Base-by-base conservation (phyloP, 1,140 invertebrate genomes). In the Drosophila subobscura region DNA sequence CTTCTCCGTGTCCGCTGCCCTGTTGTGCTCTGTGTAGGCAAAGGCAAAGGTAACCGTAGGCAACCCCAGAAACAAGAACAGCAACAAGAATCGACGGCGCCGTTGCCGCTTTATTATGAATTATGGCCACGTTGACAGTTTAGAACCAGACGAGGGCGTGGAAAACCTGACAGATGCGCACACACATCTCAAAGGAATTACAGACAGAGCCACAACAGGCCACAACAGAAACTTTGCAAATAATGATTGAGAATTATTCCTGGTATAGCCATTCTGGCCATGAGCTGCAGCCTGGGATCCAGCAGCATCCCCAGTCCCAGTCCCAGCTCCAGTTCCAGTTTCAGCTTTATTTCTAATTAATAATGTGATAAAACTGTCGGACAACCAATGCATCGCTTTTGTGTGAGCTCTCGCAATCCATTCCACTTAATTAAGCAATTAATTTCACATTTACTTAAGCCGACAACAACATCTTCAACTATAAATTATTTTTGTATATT, bases 391-490 rank as follows among this genome's bases (percentile, higher is more conserved):
- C 42, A 53, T 37, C 44, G 51, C 41, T 75, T 49, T 72, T 73
- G 58, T 54, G 57, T 56, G 56, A 81, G 81, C 83, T 78, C 74
- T 77, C 59, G 72, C 80, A 70, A 85, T 86, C 81, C 81, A 85
- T 85, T 86, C 81, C 81, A 86, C 83, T 88, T 88, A 86, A 86
- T 86, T 86, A 86, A 88, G 83, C 81, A 86, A 86, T 86, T 86
- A 88, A 86, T 86, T 88, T 77, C 70, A 56, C 77, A 86, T 86
- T 86, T 86, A 86, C 81, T 78, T 86, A 86, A 86, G 83, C 83
- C 81, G 73, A 80, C 80, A 85, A 85, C 72, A 66, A 73, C 80
- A 74, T 75, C 79, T 86, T 50, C 46, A 77, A 88, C 61, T 75
- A 83, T 86, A 72, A 86, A 88, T 88, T 81, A 80, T 72, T 60